These are phyloP conservation scores for Anisognathus igniventris DNA, from an alignment of 2,797 vertebrate species.

Conservation along the genomic window DNA sequence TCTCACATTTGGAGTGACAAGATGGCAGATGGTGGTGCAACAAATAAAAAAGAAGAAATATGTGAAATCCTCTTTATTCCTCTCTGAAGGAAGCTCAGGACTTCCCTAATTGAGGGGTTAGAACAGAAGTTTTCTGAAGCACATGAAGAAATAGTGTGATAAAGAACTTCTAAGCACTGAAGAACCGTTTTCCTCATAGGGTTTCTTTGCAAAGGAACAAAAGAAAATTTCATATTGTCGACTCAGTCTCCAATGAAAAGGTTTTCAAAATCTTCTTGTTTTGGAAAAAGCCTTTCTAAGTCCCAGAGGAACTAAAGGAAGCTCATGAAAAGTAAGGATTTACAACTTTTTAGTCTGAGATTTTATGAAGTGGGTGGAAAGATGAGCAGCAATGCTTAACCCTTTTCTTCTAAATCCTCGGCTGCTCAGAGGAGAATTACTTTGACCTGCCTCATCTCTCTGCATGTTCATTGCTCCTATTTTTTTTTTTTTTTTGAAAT, in stretches of 20 bases:
- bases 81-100: background rate
- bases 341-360: background rate
- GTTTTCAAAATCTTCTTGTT: background rate
- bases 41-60: background rate
- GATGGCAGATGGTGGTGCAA: background rate
- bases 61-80: background rate
- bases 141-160: background rate
- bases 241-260: background rate
- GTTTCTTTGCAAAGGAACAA: background rate
- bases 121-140: background rate
- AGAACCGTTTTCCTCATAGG: background rate
- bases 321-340: background rate
- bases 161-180: background rate
- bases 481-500: background rate
- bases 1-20: background rate
- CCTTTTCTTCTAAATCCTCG: background rate
- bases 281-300: background rate
- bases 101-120: background rate
- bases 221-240: background rate
- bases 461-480: fast-evolving
- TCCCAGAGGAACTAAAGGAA: background rate
- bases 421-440: background rate
- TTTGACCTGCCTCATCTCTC: background rate
- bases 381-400: background rate
- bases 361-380: background rate